Percentiles rank a stretch among this genome's conserved stretches.
Conservation (phyloP, 1,140 invertebrate species). For the Drosophila melanica region DNA sequence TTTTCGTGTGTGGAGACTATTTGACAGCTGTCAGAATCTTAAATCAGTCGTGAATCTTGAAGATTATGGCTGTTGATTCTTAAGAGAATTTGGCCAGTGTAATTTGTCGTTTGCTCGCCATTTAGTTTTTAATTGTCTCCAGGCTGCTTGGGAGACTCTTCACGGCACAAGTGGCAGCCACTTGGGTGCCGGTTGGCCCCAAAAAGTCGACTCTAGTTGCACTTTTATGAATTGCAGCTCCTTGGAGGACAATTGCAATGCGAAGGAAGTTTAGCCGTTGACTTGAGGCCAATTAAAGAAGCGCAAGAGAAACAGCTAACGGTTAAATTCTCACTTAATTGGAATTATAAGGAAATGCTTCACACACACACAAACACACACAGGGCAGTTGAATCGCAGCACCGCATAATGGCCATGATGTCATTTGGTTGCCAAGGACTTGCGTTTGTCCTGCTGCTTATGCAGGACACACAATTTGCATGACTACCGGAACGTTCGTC, state of each 20-base stretch:
- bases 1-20: neutral
- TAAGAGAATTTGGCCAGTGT: neutral
- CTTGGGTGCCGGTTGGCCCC: constrained; percentile 3
- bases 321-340: constrained; percentile 80
- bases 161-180: constrained; percentile 11
- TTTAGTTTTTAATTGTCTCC: constrained; percentile 40
- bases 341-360: constrained; percentile 65
- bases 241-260: constrained; percentile 14
- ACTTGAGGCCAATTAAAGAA: constrained; percentile 64
- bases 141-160: constrained; percentile 1
- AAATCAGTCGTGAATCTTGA: neutral
- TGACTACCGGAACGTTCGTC: constrained; percentile 41
- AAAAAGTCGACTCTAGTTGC: neutral
- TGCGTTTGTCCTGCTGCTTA: constrained; percentile 34
- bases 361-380: constrained; percentile 6
- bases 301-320: constrained; percentile 52
- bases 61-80: neutral
- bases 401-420: constrained; percentile 25
- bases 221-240: constrained; percentile 16
- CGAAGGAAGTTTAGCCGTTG: constrained; percentile 11
- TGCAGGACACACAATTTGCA: constrained; percentile 50
- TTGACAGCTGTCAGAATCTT: neutral
- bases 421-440: constrained; percentile 42
- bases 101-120: constrained; percentile 1
- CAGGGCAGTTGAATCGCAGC: constrained; percentile 6